These are phyloP conservation scores for Sipunculus nudus DNA, from an alignment of 2,888 invertebrate species.

Conservation along the genomic window DNA sequence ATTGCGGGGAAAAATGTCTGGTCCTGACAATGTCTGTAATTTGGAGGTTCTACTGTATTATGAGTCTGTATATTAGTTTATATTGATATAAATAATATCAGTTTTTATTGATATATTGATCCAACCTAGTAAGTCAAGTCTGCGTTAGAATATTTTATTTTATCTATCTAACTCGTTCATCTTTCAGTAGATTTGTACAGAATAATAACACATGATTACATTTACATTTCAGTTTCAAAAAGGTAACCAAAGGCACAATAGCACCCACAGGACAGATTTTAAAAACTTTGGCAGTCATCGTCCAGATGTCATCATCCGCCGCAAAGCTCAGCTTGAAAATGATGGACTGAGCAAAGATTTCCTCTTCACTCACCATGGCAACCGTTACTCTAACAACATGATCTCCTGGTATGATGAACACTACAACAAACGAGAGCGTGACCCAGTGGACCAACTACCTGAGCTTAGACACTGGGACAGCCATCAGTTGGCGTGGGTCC, in stretches of 20 bases:
- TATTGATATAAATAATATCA: too few relatives aligned
- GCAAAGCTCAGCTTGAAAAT: slow-evolving; percentile 52
- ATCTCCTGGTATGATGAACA: slow-evolving; percentile 64
- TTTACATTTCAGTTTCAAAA: slow-evolving; percentile 58
- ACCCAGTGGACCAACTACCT: slow-evolving; percentile 48
- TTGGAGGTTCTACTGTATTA: too few relatives aligned
- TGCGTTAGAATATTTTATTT: too few relatives aligned
- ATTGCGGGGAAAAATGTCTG: too few relatives aligned
- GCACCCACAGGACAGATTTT: slow-evolving; percentile 60
- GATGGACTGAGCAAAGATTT: slow-evolving; percentile 57
- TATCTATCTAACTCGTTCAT: too few relatives aligned
- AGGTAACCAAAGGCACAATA: slow-evolving; percentile 52
- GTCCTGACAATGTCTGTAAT: too few relatives aligned
- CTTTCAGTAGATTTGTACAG: too few relatives aligned
- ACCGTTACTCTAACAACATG: slow-evolving; percentile 57
- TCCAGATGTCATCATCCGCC: slow-evolving; percentile 57
- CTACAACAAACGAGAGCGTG: slow-evolving; percentile 57
- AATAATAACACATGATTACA: too few relatives aligned
- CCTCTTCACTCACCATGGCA: slow-evolving; percentile 63
- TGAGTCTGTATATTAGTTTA: too few relatives aligned
- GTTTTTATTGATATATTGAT: too few relatives aligned
- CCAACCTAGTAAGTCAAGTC: too few relatives aligned
- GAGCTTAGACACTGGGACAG: slow-evolving; percentile 57
- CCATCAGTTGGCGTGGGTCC: slow-evolving; percentile 58
- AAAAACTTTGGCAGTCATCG: slow-evolving; percentile 45